These are phyloP conservation scores for Tyto alba DNA, from an alignment of 2,113 vertebrate genomes.

Conservation along the genomic window DNA sequence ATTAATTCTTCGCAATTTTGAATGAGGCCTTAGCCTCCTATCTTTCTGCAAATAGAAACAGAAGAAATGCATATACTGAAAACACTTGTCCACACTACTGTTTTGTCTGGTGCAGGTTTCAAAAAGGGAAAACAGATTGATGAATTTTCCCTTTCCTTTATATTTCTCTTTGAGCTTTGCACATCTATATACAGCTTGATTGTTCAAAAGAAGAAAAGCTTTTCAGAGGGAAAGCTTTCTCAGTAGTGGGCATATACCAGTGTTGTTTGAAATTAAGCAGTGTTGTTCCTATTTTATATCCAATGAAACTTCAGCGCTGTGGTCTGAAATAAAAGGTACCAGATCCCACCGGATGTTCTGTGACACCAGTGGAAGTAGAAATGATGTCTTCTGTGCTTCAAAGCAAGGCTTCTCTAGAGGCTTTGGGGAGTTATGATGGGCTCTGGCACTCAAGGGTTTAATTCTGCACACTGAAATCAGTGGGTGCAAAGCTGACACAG, in stretches of 20 bases:
- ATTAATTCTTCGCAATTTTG: not conserved
- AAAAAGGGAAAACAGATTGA: not conserved
- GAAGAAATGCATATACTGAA: not conserved
- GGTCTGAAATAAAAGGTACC: not conserved
- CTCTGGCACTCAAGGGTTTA: not conserved
- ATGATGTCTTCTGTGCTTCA: not conserved
- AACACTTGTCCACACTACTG: not conserved
- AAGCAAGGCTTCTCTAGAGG: not conserved
- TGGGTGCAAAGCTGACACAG: not conserved
- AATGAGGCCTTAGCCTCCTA: not conserved
- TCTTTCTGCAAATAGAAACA: not conserved
- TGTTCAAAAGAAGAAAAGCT: not conserved
- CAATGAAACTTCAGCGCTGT: not conserved
- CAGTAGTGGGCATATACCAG: rapidly evolving
- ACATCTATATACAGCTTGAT: not conserved
- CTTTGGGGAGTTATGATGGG: not conserved
- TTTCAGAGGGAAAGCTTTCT: not conserved
- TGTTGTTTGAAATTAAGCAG: not conserved
- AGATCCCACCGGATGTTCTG: not conserved
- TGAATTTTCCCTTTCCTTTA: not conserved
- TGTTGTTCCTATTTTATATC: not conserved
- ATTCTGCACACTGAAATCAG: not conserved
- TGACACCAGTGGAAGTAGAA: not conserved
- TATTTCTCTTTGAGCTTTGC: not conserved
- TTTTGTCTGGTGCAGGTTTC: not conserved